A percentile compares a stretch with the other conserved stretches of the same genome.
These are phyloP conservation scores for Chaetodon trifasciatus DNA, from an alignment of 2,797 vertebrate species.

Conservation along the genomic window DNA sequence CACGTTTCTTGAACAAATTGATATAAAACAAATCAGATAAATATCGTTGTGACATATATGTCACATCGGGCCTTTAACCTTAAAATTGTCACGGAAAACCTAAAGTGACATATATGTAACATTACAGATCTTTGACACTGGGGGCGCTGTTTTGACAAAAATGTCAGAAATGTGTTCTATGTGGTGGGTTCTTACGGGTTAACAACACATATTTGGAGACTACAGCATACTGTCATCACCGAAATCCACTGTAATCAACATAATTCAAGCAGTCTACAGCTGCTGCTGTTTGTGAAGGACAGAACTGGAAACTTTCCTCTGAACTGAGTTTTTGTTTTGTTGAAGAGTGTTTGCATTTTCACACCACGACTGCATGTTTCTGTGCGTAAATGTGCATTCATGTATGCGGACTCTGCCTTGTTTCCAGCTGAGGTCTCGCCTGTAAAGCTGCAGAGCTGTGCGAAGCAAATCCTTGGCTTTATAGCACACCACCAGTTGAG, in stretches of 20 bases:
- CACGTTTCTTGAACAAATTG: no score
- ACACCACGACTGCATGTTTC: background rate
- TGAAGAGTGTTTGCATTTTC: background rate
- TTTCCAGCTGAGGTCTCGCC: slow-evolving; percentile 87
- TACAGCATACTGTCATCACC: background rate
- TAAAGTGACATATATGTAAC: no score
- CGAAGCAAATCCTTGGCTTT: slow-evolving; percentile 93
- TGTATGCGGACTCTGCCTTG: slow-evolving; percentile 76
- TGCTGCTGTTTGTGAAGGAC: background rate
- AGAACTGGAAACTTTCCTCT: background rate
- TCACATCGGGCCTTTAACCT: no score
- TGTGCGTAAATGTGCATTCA: background rate
- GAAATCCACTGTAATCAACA: background rate
- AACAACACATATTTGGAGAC: background rate
- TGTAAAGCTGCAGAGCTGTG: slow-evolving; percentile 83
- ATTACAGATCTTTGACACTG: no score
- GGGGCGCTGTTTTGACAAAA: no score
- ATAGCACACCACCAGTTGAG: slow-evolving; percentile 88
- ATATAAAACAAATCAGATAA: no score
- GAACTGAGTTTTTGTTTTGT: background rate
- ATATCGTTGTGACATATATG: no score
- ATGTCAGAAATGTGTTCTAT: no score
- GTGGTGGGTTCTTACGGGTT: no score
- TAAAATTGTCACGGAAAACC: no score
- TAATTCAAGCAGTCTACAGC: background rate